phyloP scores from a whole-genome alignment of 2,797 vertebrate species.

The Anguilla anguilla region DNA sequence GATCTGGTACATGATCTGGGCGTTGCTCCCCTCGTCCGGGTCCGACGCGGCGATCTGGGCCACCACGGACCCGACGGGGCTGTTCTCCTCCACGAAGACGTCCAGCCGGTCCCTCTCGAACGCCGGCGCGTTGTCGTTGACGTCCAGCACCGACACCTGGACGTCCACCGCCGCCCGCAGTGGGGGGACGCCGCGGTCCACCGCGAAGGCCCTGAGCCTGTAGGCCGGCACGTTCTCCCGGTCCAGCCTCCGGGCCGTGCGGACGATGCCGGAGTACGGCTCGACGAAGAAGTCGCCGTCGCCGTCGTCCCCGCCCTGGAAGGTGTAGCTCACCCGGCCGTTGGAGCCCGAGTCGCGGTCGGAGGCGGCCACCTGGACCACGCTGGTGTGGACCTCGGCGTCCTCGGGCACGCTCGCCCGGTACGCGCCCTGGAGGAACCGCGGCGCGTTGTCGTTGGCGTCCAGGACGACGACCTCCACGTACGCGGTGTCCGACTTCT shows the following conservation, averaged over 20 bases:
- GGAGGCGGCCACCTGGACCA: constrained; percentile 81
- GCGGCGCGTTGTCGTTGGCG: constrained; percentile 82
- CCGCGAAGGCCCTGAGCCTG: constrained; percentile 77
- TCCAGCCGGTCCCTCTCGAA: constrained; percentile 84
- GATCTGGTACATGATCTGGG: constrained; percentile 88
- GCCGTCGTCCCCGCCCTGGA: constrained; percentile 84
- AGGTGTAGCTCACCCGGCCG: constrained; percentile 80
- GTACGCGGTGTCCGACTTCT: constrained; percentile 85
- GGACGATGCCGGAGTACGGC: constrained; percentile 83
- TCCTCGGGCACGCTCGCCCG: constrained; percentile 83
- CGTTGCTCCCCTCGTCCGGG: constrained; percentile 84
- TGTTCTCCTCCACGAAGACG: constrained; percentile 84
- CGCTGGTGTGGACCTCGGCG: constrained; percentile 79
- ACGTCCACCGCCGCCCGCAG: constrained; percentile 80
- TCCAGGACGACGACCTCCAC: constrained; percentile 85
- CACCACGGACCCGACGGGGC: constrained; percentile 82
- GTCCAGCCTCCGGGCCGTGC: constrained; percentile 81
- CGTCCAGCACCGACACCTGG: constrained; percentile 80
- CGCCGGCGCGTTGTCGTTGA: constrained; percentile 86
- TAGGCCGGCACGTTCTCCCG: constrained; percentile 83
- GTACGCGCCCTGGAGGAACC: constrained; percentile 79
- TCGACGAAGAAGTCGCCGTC: constrained; percentile 87
- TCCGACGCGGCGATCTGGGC: constrained; percentile 78
- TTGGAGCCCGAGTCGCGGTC: constrained; percentile 85
- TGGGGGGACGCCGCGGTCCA: constrained; percentile 80